Conservation (phyloP, 2,797 vertebrate species). For the Lateolabrax maculatus region DNA sequence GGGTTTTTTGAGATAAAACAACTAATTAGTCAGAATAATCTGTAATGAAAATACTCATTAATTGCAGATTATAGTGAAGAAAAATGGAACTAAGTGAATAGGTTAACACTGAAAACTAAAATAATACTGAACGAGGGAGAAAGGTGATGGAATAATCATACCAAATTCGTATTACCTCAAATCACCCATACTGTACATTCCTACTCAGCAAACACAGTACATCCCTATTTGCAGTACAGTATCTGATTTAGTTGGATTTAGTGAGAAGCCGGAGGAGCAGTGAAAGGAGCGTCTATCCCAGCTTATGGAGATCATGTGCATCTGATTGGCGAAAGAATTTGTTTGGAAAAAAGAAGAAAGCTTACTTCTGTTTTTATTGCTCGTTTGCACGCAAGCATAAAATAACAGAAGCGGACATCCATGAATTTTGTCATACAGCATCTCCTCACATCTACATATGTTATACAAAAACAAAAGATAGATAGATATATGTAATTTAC, state of each 20-base stretch:
- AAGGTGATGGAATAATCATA: neutral
- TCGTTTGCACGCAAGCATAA: slow-evolving; percentile 13
- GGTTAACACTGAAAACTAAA: neutral
- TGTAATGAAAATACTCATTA: neutral
- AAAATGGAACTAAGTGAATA: too few relatives aligned
- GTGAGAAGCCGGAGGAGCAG: slow-evolving; percentile 18
- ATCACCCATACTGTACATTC: neutral
- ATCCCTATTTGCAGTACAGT: neutral
- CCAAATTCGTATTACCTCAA: neutral
- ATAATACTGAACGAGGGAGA: neutral
- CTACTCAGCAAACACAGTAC: neutral
- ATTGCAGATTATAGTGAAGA: neutral
- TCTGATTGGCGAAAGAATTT: slow-evolving; percentile 73
- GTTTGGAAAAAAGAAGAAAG: slow-evolving; percentile 6
- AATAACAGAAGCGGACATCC: slow-evolving; percentile 17
- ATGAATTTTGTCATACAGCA: neutral
- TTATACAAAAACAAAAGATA: neutral
- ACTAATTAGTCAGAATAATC: neutral
- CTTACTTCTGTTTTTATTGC: slow-evolving; percentile 34
- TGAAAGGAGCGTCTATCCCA: slow-evolving; percentile 64
- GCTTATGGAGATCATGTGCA: slow-evolving; percentile 75
- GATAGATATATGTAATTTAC: neutral
- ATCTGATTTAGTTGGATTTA: slow-evolving; percentile 25
- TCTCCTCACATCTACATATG: neutral
- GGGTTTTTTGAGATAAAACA: neutral